Conservation (phyloP, 2,113 vertebrate genomes). For the Sakesphorus luctuosus region DNA sequence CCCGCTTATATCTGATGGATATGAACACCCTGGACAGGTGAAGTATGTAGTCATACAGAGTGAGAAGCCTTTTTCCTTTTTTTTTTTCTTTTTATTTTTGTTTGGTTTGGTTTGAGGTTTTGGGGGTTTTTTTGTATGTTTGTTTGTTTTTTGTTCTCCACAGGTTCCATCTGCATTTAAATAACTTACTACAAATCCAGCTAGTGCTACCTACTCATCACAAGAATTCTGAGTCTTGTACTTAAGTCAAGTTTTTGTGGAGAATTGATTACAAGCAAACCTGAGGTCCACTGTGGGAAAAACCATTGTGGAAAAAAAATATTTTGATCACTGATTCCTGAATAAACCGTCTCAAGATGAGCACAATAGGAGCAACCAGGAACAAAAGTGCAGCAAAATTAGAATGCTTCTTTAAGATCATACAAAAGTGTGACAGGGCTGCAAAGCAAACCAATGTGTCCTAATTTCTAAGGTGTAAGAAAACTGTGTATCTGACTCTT, state of each 20-base stretch:
- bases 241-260: background rate
- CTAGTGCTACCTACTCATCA: background rate
- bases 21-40: background rate
- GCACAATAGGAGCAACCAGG: background rate
- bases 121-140: background rate
- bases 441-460: background rate
- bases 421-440: background rate
- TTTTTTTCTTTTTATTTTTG: background rate
- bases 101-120: too few species aligned
- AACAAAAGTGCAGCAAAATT: background rate
- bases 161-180: background rate
- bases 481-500: background rate
- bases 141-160: background rate
- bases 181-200: background rate
- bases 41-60: background rate
- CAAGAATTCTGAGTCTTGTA: background rate
- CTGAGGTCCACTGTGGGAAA: background rate
- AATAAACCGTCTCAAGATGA: background rate
- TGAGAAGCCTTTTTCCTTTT: background rate
- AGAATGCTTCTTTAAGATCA: background rate
- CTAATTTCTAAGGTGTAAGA: background rate
- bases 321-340: background rate
- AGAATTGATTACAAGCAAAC: background rate
- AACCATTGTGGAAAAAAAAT: background rate
- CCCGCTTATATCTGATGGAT: background rate